Base-by-base conservation (phyloP, 37 sponge, comb jelly and placozoan genomes). In the Haliclona indistincta region DNA sequence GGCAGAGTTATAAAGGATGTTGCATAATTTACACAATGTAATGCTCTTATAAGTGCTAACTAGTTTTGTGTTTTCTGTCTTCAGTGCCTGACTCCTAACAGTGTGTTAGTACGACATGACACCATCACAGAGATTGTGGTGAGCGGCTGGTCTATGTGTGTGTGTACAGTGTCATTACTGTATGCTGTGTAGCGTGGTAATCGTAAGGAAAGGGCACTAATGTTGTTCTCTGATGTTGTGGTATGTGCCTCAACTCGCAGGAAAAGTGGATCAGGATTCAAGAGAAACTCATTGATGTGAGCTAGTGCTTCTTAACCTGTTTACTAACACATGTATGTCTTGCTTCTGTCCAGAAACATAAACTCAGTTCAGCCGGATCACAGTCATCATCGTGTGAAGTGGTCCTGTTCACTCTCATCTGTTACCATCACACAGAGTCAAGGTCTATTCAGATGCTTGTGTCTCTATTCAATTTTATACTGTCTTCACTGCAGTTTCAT, bases 221-320 rank as follows among this genome's bases (percentile, higher is more conserved):
- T 92, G n/a, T 75, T 88, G 29, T 87, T 84, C 63, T 77, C 74
- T 41, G 88, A 92, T 39, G 45, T 84, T 7, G 32, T 88, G 22
- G 80, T 92, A 53, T 88, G 84, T 75, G 88, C 84, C 7, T 61
- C 81, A 38, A 43, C 83, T 6, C 56, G 92, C 38, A 55, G 92
- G 19, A 86, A 72, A 70, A 86, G 84, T 37, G n/a, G n/a, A n/a
- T 25, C 85, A 33, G 66, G 78, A 7, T 76, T 84, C 72, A 76
- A 51, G 23, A 36, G 72, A 45, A 61, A 72, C 37, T 84, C 85
- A 0, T 63, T 84, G 37, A 52, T 84, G 78, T 77, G 65, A 64
- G 78, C 15, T n/a, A n/a, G 60, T 58, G n/a, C 60, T 25, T n/a
- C n/a, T 25, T 25, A n/a, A n/a, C n/a, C 7, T n/a, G 7, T n/a